A percentile compares a stretch with the other conserved stretches of the same genome.
phyloP scores from a whole-genome alignment of 2,888 invertebrate genomes.

The Archips xylosteana region DNA sequence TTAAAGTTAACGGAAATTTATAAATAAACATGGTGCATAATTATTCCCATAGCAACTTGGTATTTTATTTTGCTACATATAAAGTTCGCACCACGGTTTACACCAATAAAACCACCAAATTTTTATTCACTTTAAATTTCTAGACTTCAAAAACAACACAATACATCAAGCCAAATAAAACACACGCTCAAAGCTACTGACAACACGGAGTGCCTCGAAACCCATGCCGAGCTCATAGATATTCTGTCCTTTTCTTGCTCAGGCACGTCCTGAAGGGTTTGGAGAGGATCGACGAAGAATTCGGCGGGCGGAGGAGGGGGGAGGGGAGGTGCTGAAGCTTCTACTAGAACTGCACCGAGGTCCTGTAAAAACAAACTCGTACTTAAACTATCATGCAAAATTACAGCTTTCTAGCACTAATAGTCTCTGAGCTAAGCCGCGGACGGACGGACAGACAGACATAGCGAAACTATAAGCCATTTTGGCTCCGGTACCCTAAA shows the following conservation, averaged over 20 bases:
- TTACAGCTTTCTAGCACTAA: too few species aligned
- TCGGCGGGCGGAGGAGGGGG: background rate
- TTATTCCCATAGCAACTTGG: too few species aligned
- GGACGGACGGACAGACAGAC: too few species aligned
- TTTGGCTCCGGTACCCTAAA: too few species aligned
- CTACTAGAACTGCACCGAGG: background rate
- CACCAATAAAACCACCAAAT: background rate
- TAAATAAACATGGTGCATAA: too few species aligned
- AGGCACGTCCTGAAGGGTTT: background rate
- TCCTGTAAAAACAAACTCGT: background rate
- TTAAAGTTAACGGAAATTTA: too few species aligned
- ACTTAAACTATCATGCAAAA: too few species aligned
- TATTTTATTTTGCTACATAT: too few species aligned
- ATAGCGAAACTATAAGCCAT: too few species aligned
- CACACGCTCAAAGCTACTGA: background rate
- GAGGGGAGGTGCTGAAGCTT: background rate
- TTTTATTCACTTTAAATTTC: background rate
- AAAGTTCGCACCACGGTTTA: too few species aligned
- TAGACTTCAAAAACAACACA: background rate
- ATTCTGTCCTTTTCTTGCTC: background rate
- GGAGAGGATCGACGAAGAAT: background rate
- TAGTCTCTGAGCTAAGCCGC: too few species aligned
- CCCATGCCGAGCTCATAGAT: background rate
- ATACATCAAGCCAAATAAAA: conserved; percentile 2
- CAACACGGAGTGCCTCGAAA: background rate